A percentile compares a stretch with the other conserved stretches of the same genome.
Evolutionary conservation across 2,797 vertebrate genomes (phyloP).

Genomic region (Hypotaenidia okinawae): DNA sequence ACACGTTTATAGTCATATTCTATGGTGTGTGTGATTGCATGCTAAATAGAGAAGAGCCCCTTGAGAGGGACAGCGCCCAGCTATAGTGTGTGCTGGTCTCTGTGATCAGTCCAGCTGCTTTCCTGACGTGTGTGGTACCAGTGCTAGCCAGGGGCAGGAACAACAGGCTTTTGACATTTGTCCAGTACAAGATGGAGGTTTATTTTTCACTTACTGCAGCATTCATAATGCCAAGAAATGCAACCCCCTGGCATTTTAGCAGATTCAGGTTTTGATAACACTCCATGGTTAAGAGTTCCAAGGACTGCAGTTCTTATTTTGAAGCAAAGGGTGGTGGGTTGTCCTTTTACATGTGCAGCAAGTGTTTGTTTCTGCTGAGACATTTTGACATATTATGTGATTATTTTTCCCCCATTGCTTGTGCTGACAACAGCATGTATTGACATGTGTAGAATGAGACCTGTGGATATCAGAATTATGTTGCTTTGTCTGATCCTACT

Average conservation of each 20-base stretch:
- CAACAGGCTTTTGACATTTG: not conserved
- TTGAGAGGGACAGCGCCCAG: not conserved
- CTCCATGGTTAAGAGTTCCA: not conserved
- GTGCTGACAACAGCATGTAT: not conserved
- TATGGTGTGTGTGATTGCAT: not conserved
- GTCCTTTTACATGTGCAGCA: not conserved
- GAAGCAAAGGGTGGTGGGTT: not conserved
- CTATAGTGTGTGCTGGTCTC: not conserved
- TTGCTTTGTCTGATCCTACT: not conserved
- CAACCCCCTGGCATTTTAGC: not conserved
- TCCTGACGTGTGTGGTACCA: not conserved
- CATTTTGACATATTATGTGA: not conserved
- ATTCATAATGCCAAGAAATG: not conserved
- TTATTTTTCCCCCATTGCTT: not conserved
- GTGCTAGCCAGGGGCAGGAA: not conserved
- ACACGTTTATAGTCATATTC: not conserved
- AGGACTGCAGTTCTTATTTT: not conserved
- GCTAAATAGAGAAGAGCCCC: not conserved
- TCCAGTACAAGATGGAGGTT: not conserved
- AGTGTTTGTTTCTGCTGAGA: not conserved
- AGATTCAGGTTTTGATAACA: not conserved
- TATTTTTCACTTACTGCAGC: not conserved
- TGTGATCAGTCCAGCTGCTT: not conserved
- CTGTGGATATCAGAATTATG: not conserved
- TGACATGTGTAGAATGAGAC: not conserved